Evolutionary conservation across 2,888 invertebrate genomes (phyloP), one percentile per base, ranked within the genome.

Genomic region (Embidobia sp.): DNA sequence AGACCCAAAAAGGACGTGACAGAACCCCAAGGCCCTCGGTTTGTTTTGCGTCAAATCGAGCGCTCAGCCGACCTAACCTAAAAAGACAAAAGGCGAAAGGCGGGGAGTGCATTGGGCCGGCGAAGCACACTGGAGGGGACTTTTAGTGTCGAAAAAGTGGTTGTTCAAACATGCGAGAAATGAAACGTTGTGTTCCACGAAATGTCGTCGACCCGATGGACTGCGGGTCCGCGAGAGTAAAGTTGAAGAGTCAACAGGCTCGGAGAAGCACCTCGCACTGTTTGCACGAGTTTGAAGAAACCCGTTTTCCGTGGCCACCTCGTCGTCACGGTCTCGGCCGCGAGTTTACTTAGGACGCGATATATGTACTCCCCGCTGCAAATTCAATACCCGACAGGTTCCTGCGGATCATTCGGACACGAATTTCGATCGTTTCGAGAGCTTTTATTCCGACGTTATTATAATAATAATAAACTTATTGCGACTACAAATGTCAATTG

Each of bases 241-340:
- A 79, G 79, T 79, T 86, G 86, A 87, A 87, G 85, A 87, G 88
- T 87, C 87, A 87, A 87, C 85, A 87, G 86, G 85, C 85, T 80
- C 63, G 48, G 59, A 70, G 69, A 69, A 59, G 44, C 55, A 51
- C 72, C 48, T 79, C 78, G 79, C 79, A 80, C 80, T 88, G 86
- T 88, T 88, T 88, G 88, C 88, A 87, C 86, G 87, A 87, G 85
- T 86, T 86, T 85, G 84, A 87, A 85, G 85, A 87, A 87, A 88
- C 88, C 85, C 87, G 86, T 87, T 87, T 84, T 82, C 57, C 70
- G 70, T 61, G 67, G 55, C 66, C 73, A 77, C 75, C 75, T 66
- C 61, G 78, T 74, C 67, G 46, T 53, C 53, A 33, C 53, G 63
- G 37, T 29, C 57, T 35, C 29, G 67, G 29, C 27, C 66, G 48